Evolutionary conservation across 2,888 invertebrate species (phyloP), one percentile per base, ranked within the genome.

Genomic region (Cancer borealis): DNA sequence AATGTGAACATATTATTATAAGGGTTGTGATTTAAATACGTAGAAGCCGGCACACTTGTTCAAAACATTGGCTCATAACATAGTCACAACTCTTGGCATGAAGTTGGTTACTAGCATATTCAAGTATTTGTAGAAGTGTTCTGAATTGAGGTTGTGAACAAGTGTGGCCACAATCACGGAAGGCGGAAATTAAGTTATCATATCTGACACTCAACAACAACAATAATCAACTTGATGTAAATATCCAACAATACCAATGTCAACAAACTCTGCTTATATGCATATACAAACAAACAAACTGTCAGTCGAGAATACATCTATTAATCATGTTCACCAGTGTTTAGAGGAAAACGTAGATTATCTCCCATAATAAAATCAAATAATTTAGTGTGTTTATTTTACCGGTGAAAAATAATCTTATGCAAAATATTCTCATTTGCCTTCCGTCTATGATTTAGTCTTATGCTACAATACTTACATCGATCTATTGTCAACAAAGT

Each of bases 261-360:
- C 66, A 54, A 54, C 17, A 54, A 54, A 14, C 17, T 66, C 66
- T 21, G 66, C n/a, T 39, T 39, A 39, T 39, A 39, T 39, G 39
- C 39, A 39, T 39, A 39, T 39, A 66, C 66, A 66, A 5, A 66
- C 66, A 66, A 5, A 66, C 66, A 66, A 66, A 17, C 66, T 66
- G n/a, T 66, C 66, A 66, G 0, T 14, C 8, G 66, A 66, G 12
- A 73, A 73, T 73, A 21, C 21, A 21, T 21, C 73, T 73, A 4
- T 73, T 73, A n/a, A 3, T 73, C n/a, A n/a, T 73, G n/a, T 73
- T 73, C 73, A 73, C 6, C 73, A 73, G 73, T 73, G 73, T 73
- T 73, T 6, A 21, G 26, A 73, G 73, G n/a, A 73, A 73, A 73
- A n/a, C 26, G 3, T 73, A 73, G 26, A 3, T 73, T 8, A 73